Base-by-base conservation (phyloP, 2,113 vertebrate genomes). In the Perca fluviatilis region DNA sequence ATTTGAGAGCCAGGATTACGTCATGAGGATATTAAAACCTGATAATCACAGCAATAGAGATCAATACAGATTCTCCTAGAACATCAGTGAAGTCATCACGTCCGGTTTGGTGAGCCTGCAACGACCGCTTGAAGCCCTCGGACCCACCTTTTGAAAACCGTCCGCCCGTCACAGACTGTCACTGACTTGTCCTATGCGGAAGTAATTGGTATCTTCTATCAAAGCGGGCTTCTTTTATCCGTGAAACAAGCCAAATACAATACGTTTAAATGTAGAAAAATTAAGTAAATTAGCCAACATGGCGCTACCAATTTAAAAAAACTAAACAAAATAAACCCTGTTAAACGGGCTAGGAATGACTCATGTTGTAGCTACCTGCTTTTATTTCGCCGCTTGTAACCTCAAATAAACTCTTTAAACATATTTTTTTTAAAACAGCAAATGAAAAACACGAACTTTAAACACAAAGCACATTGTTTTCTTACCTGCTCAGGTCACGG, bases 401-500 rank as follows among this genome's bases (percentile, higher is more conserved):
- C 16, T 50, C 2, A 30, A 3, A n/a, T 9, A 5, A 82, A 69
- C 14, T 1, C 43, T 25, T 33, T 4, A 40, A 71, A 47, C 3
- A 6, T 1, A 1, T 14, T 53, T 2, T 6, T 8, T 33, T 33
- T 5, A 33, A 9, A 30, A 53, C 47, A 0, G 11, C 1, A 74
- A 36, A 51, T 16, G 10, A 43, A 54, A 77, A 63, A 16, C 33
- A 15, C 1, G 0, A 12, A 0, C 40, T 13, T 56, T 5, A 16
- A 33, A 40, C 11, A 46, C 0, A 15, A 10, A 21, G 15, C 1
- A 5, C 11, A 7, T n/a, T 1, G 12, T 21, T 27, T 1, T 43
- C 84, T 89, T 40, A 93, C 90, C 92, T 94, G 91, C 43, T 93
- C 87, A 93, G 80, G 88, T 93, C 84, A 90, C 87, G 57, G 85